phyloP scores from a whole-genome alignment of 2,797 vertebrate genomes.

The Fratercula arctica region DNA sequence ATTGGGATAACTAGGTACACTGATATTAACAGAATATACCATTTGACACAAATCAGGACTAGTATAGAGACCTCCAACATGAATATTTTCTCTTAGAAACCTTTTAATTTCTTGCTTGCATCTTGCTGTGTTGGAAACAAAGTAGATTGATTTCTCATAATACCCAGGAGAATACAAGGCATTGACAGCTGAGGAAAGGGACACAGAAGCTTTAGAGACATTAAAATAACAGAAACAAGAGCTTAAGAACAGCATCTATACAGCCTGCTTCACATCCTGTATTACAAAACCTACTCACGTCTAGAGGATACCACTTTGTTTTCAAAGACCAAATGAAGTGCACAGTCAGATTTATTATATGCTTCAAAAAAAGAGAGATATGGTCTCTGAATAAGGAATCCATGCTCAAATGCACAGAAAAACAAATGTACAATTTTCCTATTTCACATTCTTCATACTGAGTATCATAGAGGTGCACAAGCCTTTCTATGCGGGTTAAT shows the following conservation, averaged over 20 bases:
- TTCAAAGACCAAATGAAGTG: slow-evolving; percentile 52
- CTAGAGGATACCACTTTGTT: slow-evolving; percentile 33
- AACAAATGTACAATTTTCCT: neutral
- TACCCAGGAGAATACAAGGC: neutral
- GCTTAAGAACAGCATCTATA: neutral
- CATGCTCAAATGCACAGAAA: slow-evolving; percentile 10
- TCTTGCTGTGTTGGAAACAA: slow-evolving; percentile 12
- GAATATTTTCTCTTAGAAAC: neutral
- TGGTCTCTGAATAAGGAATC: slow-evolving; percentile 2
- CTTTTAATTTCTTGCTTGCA: slow-evolving; percentile 8
- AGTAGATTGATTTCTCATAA: slow-evolving; percentile 1
- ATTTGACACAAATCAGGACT: neutral
- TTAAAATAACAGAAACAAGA: slow-evolving; percentile 31
- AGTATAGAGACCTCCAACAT: neutral
- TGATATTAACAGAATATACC: neutral
- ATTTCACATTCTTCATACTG: neutral
- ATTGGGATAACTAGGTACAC: neutral
- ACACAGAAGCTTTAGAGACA: neutral
- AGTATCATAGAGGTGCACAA: neutral
- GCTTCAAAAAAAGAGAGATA: slow-evolving; percentile 1
- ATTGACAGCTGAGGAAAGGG: neutral
- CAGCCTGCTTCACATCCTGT: neutral
- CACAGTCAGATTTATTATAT: slow-evolving; percentile 48
- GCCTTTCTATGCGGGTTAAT: neutral
- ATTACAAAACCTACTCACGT: slow-evolving; percentile 29